Conservation (phyloP, 2,888 invertebrate genomes). For the Villa cingulata region DNA sequence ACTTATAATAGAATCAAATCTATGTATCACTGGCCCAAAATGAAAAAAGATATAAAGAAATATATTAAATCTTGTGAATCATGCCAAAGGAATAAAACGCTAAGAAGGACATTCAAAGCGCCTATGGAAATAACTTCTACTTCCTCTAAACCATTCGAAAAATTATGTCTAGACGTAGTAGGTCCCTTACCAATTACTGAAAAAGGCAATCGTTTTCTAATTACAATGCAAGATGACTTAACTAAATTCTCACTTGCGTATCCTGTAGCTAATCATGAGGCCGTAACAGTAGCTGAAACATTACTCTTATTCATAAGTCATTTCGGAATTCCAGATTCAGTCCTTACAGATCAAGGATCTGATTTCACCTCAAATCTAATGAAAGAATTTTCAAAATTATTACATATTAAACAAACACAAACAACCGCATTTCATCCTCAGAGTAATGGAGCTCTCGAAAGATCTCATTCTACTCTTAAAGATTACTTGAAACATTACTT, state of each 20-base stretch:
- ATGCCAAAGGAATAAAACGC: conserved; percentile 18
- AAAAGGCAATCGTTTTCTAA: too few relatives aligned
- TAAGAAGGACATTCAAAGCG: neutral
- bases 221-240: conserved; percentile 27
- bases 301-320: conserved; percentile 22
- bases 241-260: conserved; percentile 24
- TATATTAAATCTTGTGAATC: conserved; percentile 19
- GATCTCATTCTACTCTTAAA: conserved; percentile 18
- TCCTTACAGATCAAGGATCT: conserved; percentile 29
- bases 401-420: conserved; percentile 22
- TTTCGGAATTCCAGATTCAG: conserved; percentile 20
- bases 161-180: conserved; percentile 21
- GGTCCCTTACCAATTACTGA: conserved; percentile 19
- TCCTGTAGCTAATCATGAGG: conserved; percentile 23
- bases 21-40: neutral
- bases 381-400: conserved; percentile 22
- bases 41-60: neutral
- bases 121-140: conserved; percentile 26
- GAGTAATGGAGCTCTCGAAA: conserved; percentile 23
- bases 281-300: conserved; percentile 20
- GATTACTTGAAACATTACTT: conserved; percentile 24
- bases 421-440: conserved; percentile 24
- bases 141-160: conserved; percentile 20
- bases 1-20: neutral
- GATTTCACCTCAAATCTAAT: conserved; percentile 26